Evolutionary conservation across 2,888 invertebrate genomes (phyloP), one percentile per base, ranked within the genome.

Genomic region (Drosophila basisetae): DNA sequence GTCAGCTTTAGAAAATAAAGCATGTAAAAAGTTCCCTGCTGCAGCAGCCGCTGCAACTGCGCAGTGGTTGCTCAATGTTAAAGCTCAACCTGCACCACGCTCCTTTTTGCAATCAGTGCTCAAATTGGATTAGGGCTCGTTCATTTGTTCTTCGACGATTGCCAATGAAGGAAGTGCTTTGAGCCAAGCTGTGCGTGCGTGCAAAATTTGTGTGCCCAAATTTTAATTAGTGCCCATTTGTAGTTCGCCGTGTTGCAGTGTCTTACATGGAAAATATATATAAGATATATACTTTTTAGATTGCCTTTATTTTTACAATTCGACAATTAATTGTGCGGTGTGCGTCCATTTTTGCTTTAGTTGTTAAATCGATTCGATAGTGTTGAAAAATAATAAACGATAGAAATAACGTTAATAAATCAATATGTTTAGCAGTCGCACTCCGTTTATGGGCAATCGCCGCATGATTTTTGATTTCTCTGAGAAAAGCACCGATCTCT

Each of bases 381-480:
- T 83, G 89, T 89, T 83, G 55, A 63, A 67, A 56, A 52, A 35
- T 43, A 55, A 43, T 35, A 30, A 52, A 65, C 61, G 58, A 25
- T n/a, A 22, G 43, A 22, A 43, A 11, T 39, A 70, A 56, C 72
- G 35, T 52, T 60, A 56, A 69, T 28, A 66, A 65, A 47, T 55
- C 68, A 82, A 72, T 74, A 92, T 92, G 92, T 91, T 91, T 65
- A 89, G 82, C 80, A 89, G 79, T 70, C 83, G 84, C 79, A 74
- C 91, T 71, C 83, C 91, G 60, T 93, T 92, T 86, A 76, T 92
- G 79, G 92, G 92, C 67, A 93, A 92, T 85, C 92, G 92, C 62
- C 91, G 91, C 62, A 91, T 92, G 78, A 92, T 93, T 78, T 93
- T 93, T 68, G 93, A 93, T 87, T 93, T 93, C 74, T 91, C 92